These are phyloP conservation scores for Ranitomeya imitator DNA, from an alignment of 2,113 vertebrate species.

Conservation along the genomic window DNA sequence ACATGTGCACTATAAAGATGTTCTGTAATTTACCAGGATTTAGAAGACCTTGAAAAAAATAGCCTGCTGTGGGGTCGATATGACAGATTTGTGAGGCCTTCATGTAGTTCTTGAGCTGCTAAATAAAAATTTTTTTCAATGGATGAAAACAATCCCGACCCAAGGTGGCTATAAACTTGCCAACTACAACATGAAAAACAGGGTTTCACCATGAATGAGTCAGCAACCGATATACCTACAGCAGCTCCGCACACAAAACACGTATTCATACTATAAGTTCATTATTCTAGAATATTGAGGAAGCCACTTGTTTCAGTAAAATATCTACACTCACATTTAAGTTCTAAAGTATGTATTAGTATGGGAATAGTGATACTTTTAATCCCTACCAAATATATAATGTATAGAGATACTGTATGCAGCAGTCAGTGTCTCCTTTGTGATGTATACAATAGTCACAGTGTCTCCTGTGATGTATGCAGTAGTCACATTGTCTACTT, in stretches of 20 bases:
- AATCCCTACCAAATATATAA: neutral
- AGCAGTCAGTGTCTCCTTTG: too few species aligned
- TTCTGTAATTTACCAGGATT: conserved; percentile 35
- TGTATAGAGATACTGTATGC: too few species aligned
- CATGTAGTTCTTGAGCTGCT: conserved; percentile 30
- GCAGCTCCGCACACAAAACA: conserved; percentile 43
- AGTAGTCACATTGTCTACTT: too few species aligned
- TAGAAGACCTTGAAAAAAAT: conserved; percentile 30
- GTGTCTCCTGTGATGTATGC: too few species aligned
- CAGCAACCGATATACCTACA: conserved; percentile 44
- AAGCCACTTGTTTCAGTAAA: neutral
- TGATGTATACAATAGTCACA: too few species aligned
- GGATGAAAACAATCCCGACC: conserved; percentile 56
- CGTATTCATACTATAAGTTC: conserved; percentile 12
- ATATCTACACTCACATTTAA: neutral
- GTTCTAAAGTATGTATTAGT: too few species aligned
- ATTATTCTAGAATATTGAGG: conserved; percentile 2
- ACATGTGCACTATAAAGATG: conserved; percentile 37
- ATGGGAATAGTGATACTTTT: neutral
- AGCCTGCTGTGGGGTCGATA: conserved; percentile 32
- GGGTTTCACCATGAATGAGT: conserved; percentile 48
- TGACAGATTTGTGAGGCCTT: conserved; percentile 53
- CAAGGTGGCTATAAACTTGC: conserved; percentile 53
- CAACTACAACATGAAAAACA: conserved; percentile 46
- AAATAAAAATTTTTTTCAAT: conserved; percentile 41